Conservation (phyloP, 23 tunicate species). For the Ciona savignyi region DNA sequence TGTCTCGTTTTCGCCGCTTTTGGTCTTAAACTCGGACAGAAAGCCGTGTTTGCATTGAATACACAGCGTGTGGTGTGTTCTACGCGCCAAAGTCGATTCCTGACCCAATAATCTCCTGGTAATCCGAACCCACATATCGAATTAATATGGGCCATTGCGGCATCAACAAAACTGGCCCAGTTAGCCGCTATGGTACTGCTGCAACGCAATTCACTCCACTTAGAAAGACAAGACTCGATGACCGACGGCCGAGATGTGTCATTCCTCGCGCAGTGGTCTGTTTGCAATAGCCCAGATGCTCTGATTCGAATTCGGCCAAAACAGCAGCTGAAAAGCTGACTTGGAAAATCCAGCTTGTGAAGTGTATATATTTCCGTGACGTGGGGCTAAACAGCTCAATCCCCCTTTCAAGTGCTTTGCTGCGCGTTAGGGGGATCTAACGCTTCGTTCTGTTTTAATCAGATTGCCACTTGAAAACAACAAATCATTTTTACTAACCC, state of each 20-base stretch:
- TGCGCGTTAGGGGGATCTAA: too few relatives aligned
- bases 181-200: not conserved
- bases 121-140: not conserved
- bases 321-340: too few relatives aligned
- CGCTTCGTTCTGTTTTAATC: too few relatives aligned
- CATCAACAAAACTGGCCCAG: not conserved
- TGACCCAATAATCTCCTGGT: not conserved
- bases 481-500: too few relatives aligned
- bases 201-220: not conserved
- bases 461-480: too few relatives aligned
- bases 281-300: not conserved
- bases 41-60: not conserved
- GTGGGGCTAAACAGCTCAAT: too few relatives aligned
- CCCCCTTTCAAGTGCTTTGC: too few relatives aligned
- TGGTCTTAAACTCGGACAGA: not conserved
- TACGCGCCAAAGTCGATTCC: too few relatives aligned
- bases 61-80: too few relatives aligned
- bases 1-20: not conserved
- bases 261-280: not conserved
- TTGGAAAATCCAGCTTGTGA: too few relatives aligned
- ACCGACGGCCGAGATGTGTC: not conserved
- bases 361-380: too few relatives aligned
- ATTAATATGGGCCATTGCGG: not conserved
- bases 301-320: not conserved
- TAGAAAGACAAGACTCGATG: not conserved